Percentiles rank a stretch among this genome's conserved stretches.
These are phyloP conservation scores for Oryzias curvinotus DNA, from an alignment of 2,113 vertebrate genomes.

Conservation along the genomic window DNA sequence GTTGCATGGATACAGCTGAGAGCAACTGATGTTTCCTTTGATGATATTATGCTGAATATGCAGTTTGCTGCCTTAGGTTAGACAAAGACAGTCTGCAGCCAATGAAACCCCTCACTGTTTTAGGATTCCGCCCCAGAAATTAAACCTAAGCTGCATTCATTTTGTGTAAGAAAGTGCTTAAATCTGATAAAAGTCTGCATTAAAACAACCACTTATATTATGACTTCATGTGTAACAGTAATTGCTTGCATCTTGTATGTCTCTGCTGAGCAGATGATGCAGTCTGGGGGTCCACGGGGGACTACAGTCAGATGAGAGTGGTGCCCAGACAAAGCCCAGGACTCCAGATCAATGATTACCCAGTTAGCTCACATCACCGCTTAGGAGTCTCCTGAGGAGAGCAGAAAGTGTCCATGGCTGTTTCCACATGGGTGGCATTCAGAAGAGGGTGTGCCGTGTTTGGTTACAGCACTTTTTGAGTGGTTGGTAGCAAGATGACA, in stretches of 20 bases:
- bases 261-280: constrained; percentile 63
- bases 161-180: no score
- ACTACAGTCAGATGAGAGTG: constrained; percentile 62
- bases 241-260: constrained; percentile 44
- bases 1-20: background rate
- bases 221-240: constrained; percentile 48
- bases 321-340: constrained; percentile 66
- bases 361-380: constrained; percentile 70
- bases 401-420: constrained; percentile 48
- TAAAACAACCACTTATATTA: constrained; percentile 34
- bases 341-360: constrained; percentile 73
- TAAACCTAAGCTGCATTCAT: background rate
- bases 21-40: background rate
- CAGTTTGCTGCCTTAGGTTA: constrained; percentile 17
- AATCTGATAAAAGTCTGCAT: background rate
- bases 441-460: constrained; percentile 60
- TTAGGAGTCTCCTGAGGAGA: constrained; percentile 55
- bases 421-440: constrained; percentile 66
- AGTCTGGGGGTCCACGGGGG: constrained; percentile 57
- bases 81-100: constrained; percentile 29
- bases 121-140: constrained; percentile 1
- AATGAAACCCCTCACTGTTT: background rate
- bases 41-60: constrained; percentile 26
- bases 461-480: constrained; percentile 57
- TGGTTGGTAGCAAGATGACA: constrained; percentile 48